Conservation (phyloP, 1,140 invertebrate species). For the Lepidurus apus region DNA sequence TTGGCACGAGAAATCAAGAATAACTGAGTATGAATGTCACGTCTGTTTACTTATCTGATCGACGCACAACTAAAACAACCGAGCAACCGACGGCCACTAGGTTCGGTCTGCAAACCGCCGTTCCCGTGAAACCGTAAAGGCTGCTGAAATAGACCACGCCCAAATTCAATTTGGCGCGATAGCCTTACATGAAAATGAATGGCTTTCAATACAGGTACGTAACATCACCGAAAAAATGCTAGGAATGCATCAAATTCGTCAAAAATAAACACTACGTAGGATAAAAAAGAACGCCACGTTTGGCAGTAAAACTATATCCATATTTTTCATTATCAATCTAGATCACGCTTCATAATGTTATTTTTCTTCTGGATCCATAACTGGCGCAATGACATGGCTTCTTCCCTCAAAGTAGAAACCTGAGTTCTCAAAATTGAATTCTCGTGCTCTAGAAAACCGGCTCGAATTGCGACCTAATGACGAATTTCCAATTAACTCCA, state of each 20-base stretch:
- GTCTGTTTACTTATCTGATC: neutral
- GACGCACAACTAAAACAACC: neutral
- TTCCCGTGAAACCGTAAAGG: neutral
- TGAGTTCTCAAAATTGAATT: constrained; percentile 76
- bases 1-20: neutral
- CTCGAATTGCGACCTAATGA: constrained; percentile 66
- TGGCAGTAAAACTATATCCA: neutral
- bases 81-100: neutral
- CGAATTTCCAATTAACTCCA: constrained; percentile 24
- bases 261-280: constrained; percentile 24
- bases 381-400: constrained; percentile 63
- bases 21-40: neutral
- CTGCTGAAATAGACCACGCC: neutral
- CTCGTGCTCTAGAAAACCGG: constrained; percentile 74
- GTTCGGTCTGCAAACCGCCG: neutral
- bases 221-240: constrained; percentile 36
- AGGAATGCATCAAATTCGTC: constrained; percentile 2
- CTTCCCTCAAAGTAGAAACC: constrained; percentile 69
- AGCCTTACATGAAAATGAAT: neutral
- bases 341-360: constrained; percentile 24
- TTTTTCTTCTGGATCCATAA: constrained; percentile 48
- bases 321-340: neutral
- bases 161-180: constrained; percentile 23
- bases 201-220: constrained; percentile 28
- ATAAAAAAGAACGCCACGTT: neutral